These are phyloP conservation scores for Siniperca undulata DNA, from an alignment of 2,797 vertebrate genomes.

Conservation along the genomic window DNA sequence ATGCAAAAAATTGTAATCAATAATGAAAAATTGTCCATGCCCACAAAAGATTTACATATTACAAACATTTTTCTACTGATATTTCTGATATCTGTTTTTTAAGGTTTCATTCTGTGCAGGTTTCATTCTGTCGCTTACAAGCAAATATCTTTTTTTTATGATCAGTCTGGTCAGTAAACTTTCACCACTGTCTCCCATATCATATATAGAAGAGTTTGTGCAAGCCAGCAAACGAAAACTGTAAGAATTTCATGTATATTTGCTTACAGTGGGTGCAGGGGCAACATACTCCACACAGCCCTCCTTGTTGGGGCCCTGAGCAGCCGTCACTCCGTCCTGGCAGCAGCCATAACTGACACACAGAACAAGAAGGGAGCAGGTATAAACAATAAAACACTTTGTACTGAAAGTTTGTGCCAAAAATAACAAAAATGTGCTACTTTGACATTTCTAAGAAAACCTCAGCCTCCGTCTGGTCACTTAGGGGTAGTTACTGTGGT, in stretches of 20 bases:
- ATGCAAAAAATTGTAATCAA: too few species aligned
- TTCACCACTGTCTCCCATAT: background rate
- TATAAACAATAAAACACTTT: constrained; percentile 46
- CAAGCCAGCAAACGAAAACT: too few species aligned
- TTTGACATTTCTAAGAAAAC: constrained; percentile 33
- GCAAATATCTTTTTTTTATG: background rate
- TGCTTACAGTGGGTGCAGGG: constrained; percentile 72
- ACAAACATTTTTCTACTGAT: background rate
- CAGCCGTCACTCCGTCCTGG: constrained; percentile 86
- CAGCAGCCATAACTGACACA: constrained; percentile 92
- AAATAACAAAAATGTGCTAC: constrained; percentile 32
- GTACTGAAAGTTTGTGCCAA: background rate
- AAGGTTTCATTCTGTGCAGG: background rate
- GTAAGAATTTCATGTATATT: background rate
- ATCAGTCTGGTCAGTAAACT: background rate
- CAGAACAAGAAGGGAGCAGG: background rate
- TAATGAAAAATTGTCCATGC: background rate
- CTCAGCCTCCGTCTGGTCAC: background rate
- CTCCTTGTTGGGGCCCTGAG: constrained; percentile 86
- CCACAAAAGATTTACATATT: background rate
- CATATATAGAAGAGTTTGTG: background rate
- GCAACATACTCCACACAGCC: constrained; percentile 84
- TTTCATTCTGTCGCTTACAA: background rate
- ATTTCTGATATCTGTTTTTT: background rate
- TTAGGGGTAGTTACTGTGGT: constrained; percentile 21